Evolutionary conservation across 1,140 invertebrate genomes (phyloP).

Genomic region (Trypoxylus dichotomus): DNA sequence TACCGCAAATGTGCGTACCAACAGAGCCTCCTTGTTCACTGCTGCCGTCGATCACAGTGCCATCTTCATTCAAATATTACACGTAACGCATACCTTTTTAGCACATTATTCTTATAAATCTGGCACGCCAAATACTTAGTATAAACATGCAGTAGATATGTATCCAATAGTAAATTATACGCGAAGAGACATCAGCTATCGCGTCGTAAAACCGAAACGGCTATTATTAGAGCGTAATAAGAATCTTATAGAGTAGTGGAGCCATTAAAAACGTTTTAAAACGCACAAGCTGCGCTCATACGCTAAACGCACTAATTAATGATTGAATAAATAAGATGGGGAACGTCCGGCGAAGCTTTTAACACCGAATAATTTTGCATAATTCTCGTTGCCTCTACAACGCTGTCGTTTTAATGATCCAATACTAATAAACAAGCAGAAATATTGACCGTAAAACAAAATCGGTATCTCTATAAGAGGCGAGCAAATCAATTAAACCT

Average conservation of each 20-base stretch:
- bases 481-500: not conserved
- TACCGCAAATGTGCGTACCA: not conserved
- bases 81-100: not conserved
- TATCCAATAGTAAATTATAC: not conserved
- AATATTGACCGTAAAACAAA: slow-evolving; percentile 13
- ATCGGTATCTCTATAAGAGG: slow-evolving; percentile 1
- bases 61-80: not conserved
- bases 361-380: slow-evolving; percentile 25
- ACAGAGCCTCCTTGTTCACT: not conserved
- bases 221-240: slow-evolving; percentile 8
- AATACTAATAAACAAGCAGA: slow-evolving; percentile 23
- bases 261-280: slow-evolving; percentile 22
- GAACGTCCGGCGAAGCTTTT: slow-evolving; percentile 20
- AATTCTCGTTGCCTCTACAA: slow-evolving; percentile 3
- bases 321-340: slow-evolving; percentile 17
- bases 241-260: slow-evolving; percentile 4
- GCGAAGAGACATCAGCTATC: slow-evolving; percentile 4
- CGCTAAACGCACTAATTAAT: slow-evolving; percentile 23
- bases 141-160: not conserved
- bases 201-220: slow-evolving; percentile 3
- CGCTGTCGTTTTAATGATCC: slow-evolving; percentile 16
- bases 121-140: not conserved
- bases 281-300: not conserved
- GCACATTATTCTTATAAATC: not conserved
- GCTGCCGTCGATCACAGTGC: not conserved